Percentiles rank a stretch among this genome's conserved stretches.
phyloP scores from a whole-genome alignment of 2,888 invertebrate species.

The Stegana nigrithorax region DNA sequence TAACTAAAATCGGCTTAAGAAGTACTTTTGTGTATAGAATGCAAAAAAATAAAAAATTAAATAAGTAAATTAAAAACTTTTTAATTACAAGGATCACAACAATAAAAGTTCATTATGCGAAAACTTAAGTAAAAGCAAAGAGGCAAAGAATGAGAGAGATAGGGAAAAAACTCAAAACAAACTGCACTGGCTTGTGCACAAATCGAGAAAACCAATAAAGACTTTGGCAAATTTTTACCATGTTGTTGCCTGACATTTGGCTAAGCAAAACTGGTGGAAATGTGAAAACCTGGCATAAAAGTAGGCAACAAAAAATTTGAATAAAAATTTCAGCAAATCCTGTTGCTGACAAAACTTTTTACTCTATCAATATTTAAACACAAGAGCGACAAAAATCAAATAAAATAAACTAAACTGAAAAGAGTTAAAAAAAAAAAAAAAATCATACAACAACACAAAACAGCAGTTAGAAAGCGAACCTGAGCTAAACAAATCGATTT shows the following conservation, averaged over 20 bases:
- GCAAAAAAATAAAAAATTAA: neutral
- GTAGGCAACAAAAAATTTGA: neutral
- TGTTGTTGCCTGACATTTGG: neutral
- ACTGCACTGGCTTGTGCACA: no score
- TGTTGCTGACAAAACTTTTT: neutral
- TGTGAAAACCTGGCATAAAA: neutral
- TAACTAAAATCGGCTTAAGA: no score
- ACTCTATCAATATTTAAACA: neutral
- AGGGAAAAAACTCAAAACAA: no score
- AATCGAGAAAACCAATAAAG: no score
- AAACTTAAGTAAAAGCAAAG: conserved; percentile 29
- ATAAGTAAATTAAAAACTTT: conserved; percentile 38
- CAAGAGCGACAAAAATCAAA: neutral
- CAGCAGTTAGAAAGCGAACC: neutral
- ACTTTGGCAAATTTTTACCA: neutral
- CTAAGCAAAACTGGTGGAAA: neutral
- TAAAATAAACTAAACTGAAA: neutral
- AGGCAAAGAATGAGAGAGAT: neutral
- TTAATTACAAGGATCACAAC: conserved; percentile 54
- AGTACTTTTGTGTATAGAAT: neutral
- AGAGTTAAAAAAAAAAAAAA: neutral
- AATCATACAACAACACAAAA: neutral
- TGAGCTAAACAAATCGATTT: neutral
- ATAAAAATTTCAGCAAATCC: neutral
- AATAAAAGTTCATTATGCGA: conserved; percentile 55